Evolutionary conservation across 92 coral and sea anemone species (phyloP).

Genomic region (Epizoanthus scotinus): DNA sequence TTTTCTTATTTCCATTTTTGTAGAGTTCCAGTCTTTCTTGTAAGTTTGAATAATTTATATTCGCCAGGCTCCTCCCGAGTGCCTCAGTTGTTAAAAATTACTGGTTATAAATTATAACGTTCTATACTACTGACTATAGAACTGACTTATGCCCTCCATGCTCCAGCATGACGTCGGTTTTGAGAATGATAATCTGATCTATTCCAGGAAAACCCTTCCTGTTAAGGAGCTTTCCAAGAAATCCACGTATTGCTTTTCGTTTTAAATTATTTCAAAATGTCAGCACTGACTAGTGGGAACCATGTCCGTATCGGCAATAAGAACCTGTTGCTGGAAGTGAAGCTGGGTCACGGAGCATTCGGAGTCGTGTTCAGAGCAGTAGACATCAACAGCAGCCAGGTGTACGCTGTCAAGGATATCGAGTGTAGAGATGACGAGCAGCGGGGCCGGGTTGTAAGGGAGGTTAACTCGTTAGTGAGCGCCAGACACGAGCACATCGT

Average conservation of each 20-base stretch:
- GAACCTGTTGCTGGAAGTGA: background rate
- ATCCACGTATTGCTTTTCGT: background rate
- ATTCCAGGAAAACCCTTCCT: background rate
- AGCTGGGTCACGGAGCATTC: slow-evolving; percentile 51
- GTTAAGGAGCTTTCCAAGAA: background rate
- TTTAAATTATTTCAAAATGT: background rate
- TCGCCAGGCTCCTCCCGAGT: no score
- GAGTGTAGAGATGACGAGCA: slow-evolving; percentile 35
- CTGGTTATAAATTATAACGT: no score
- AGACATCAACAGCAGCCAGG: slow-evolving; percentile 1
- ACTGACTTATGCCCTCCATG: no score
- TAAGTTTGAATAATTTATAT: no score
- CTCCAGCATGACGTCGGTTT: no score
- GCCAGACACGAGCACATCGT: slow-evolving; percentile 42
- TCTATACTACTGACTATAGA: no score
- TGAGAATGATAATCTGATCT: no score
- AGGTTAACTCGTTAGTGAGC: slow-evolving; percentile 34
- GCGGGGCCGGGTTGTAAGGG: slow-evolving; percentile 27
- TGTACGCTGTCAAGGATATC: slow-evolving; percentile 47
- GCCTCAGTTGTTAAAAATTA: no score
- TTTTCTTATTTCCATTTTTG: no score
- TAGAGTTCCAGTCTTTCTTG: no score
- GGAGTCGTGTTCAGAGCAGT: slow-evolving; percentile 46
- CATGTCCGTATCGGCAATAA: background rate
- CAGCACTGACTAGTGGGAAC: slow-evolving; percentile 2